Evolutionary conservation across 2,888 invertebrate genomes (phyloP).

Genomic region (Agriopis marginaria): DNA sequence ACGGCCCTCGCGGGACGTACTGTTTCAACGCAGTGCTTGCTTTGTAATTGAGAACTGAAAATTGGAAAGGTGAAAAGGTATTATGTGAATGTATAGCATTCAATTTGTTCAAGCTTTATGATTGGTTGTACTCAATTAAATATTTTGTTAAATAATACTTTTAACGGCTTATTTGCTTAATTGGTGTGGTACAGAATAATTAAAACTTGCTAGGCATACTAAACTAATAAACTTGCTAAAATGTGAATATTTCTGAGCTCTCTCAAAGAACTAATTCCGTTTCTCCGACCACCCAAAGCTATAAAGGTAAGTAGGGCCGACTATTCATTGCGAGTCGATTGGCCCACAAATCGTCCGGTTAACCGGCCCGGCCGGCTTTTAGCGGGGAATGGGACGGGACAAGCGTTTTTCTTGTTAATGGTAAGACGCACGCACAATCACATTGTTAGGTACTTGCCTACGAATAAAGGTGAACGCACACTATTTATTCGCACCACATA

Average conservation of each 20-base stretch:
- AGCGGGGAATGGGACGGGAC: conserved; percentile 52
- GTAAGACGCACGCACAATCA: conserved; percentile 39
- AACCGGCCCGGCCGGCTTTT: conserved; percentile 65
- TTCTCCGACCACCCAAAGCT: conserved; percentile 25
- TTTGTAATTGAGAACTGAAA: conserved; percentile 16
- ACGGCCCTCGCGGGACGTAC: conserved; percentile 48
- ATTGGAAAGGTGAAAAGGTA: conserved; percentile 24
- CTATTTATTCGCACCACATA: no score
- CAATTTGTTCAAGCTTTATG: background rate
- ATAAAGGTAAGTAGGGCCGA: conserved; percentile 63
- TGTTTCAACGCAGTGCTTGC: conserved; percentile 25
- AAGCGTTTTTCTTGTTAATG: conserved; percentile 40
- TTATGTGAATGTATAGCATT: background rate
- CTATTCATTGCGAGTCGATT: conserved; percentile 81
- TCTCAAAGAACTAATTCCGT: conserved; percentile 8
- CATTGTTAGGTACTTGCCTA: background rate
- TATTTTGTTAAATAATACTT: background rate
- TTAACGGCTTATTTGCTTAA: no score
- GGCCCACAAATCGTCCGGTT: conserved; percentile 74
- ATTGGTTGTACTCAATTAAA: background rate
- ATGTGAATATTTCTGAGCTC: background rate
- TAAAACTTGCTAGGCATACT: no score
- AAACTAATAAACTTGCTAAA: no score
- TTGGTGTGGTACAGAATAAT: no score
- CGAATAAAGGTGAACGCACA: no score